Conservation (phyloP, 1,140 invertebrate genomes). For the Cotesia vestalis region DNA sequence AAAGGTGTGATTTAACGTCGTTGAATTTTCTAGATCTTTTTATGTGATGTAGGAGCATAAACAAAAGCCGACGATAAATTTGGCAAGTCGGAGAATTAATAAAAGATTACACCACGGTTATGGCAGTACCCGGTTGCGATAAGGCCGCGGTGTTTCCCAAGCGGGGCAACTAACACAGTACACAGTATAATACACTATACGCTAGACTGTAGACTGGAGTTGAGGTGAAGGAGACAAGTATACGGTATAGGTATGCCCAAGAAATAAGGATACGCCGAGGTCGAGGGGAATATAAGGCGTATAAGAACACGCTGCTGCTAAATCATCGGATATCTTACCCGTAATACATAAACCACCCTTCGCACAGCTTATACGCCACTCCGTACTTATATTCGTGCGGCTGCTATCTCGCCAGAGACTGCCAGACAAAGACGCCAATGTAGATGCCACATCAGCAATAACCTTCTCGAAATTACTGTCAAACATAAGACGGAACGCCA, state of each 20-base stretch:
- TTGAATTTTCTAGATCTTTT: slow-evolving; percentile 13
- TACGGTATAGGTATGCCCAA: slow-evolving; percentile 1
- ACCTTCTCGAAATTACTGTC: slow-evolving; percentile 23
- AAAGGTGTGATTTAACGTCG: background rate
- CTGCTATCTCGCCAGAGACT: slow-evolving; percentile 37
- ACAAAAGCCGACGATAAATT: slow-evolving; percentile 67
- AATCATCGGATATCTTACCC: slow-evolving; percentile 67
- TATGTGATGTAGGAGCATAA: slow-evolving; percentile 49
- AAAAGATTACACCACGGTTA: slow-evolving; percentile 67
- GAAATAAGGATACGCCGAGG: slow-evolving; percentile 20
- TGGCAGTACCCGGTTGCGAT: slow-evolving; percentile 59
- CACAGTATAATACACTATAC: background rate
- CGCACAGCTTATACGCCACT: slow-evolving; percentile 53
- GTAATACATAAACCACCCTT: slow-evolving; percentile 67
- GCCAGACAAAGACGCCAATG: slow-evolving; percentile 34
- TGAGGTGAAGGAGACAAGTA: too few relatives aligned
- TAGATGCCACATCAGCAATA: slow-evolving; percentile 17
- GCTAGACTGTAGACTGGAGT: too few relatives aligned
- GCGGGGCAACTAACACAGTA: slow-evolving; percentile 2
- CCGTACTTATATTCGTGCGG: too few relatives aligned
- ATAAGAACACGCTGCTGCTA: slow-evolving; percentile 51
- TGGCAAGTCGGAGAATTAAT: slow-evolving; percentile 67
- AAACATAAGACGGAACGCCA: slow-evolving; percentile 12
- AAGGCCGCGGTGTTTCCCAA: slow-evolving; percentile 47
- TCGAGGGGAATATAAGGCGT: background rate